phyloP scores from a whole-genome alignment of 1,140 invertebrate species.

The Halotydeus destructor region DNA sequence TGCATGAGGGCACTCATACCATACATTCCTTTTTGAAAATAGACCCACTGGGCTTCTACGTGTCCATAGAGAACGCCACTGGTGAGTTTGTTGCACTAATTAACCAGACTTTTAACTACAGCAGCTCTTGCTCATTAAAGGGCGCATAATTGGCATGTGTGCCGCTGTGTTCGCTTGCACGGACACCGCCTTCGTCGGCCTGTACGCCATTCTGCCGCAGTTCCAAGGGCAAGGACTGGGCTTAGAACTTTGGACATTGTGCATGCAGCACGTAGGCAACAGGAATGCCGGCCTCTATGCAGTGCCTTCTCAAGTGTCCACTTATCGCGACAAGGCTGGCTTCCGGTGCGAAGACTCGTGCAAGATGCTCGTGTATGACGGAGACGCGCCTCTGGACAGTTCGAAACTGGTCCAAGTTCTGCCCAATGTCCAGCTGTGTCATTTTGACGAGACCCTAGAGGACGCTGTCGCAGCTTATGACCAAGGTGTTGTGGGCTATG shows the following conservation, averaged over 20 bases:
- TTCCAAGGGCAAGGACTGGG: constrained; percentile 18
- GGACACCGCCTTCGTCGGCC: constrained; percentile 16
- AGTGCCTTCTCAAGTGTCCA: constrained; percentile 14
- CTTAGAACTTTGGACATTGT: constrained; percentile 14
- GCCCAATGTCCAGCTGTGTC: background rate
- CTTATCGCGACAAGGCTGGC: constrained; percentile 17
- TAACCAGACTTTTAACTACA: background rate
- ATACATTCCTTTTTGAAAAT: constrained; percentile 15
- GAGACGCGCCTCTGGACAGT: background rate
- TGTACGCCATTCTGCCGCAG: constrained; percentile 16
- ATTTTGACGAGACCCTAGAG: constrained; percentile 4
- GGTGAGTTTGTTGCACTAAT: background rate
- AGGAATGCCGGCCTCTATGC: constrained; percentile 17
- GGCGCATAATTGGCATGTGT: constrained; percentile 16
- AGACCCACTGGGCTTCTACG: constrained; percentile 17
- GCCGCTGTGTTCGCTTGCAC: constrained; percentile 14
- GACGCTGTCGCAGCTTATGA: constrained; percentile 14
- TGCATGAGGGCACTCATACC: constrained; percentile 17
- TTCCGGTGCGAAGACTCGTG: constrained; percentile 13
- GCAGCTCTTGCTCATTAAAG: constrained; percentile 9
- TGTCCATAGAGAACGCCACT: constrained; percentile 14
- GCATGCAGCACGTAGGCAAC: constrained; percentile 15
- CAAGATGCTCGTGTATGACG: constrained; percentile 9
- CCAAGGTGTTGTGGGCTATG: constrained; percentile 7
- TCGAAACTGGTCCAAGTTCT: constrained; percentile 10